Evolutionary conservation across 1,140 invertebrate genomes (phyloP).

Genomic region (Tribolium castaneum): DNA sequence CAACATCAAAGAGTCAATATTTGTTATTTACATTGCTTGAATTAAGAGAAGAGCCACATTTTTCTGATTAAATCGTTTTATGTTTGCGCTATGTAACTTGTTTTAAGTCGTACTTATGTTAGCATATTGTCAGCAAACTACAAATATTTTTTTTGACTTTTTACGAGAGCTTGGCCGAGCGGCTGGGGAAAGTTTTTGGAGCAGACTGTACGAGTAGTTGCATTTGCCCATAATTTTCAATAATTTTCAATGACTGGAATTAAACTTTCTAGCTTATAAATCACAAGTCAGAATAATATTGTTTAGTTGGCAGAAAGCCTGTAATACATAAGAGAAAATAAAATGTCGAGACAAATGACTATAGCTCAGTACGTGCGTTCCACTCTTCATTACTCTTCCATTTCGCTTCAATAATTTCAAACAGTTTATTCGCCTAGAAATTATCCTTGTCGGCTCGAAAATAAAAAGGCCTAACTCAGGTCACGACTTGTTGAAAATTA

Average conservation of each 20-base stretch:
- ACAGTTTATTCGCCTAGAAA: neutral
- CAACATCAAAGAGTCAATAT: no score
- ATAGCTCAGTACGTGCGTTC: neutral
- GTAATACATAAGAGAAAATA: neutral
- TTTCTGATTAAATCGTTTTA: no score
- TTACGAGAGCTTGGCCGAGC: no score
- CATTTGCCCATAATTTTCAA: neutral
- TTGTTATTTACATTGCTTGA: no score
- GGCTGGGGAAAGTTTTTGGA: no score
- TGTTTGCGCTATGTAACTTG: no score
- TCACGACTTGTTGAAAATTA: neutral
- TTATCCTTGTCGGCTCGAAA: neutral
- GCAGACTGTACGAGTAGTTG: no score
- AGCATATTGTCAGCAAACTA: no score
- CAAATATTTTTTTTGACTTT: no score
- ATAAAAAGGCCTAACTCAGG: neutral
- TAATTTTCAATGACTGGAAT: neutral
- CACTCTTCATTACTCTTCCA: neutral
- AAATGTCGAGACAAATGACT: neutral
- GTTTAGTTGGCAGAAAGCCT: neutral
- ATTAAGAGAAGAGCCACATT: no score
- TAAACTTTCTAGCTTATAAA: neutral
- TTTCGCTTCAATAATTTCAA: neutral
- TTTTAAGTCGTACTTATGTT: no score
- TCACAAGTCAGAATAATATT: neutral